Evolutionary conservation across 2,888 invertebrate species (phyloP).

Genomic region (Drepana falcataria): DNA sequence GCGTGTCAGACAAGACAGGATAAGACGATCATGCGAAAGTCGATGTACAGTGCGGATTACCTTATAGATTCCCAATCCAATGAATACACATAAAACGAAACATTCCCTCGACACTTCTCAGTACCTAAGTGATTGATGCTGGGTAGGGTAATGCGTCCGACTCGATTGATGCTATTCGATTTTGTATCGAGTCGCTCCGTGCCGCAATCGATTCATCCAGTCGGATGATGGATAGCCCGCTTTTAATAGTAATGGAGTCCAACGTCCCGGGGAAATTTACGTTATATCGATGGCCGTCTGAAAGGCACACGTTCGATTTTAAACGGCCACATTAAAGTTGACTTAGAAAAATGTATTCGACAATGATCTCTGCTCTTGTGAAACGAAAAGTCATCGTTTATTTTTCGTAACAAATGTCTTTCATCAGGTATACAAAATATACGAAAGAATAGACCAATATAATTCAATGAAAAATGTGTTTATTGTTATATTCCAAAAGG

Average conservation of each 20-base stretch:
- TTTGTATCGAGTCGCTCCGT: constrained; percentile 25
- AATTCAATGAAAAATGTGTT: too few species aligned
- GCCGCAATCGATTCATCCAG: constrained; percentile 10
- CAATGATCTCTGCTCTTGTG: neutral
- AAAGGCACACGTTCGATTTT: neutral
- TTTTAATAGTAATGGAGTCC: constrained; percentile 26
- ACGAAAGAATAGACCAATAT: too few species aligned
- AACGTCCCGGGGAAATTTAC: constrained; percentile 13
- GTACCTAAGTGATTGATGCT: constrained; percentile 26
- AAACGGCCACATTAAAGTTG: constrained; percentile 8
- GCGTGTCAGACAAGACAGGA: too few species aligned
- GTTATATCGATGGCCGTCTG: constrained; percentile 3
- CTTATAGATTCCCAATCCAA: neutral
- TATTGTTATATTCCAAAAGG: too few species aligned
- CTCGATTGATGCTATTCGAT: constrained; percentile 32
- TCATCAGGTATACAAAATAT: too few species aligned
- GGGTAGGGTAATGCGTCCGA: constrained; percentile 22
- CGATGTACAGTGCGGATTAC: neutral
- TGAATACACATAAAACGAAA: neutral
- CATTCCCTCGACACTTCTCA: neutral
- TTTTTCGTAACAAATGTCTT: too few species aligned
- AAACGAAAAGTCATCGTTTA: too few species aligned
- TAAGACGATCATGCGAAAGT: too few species aligned
- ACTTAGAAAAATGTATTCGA: neutral
- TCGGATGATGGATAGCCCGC: constrained; percentile 24